Base-by-base conservation (phyloP, 2,113 vertebrate species). In the Rhynchopsitta pachyrhyncha region DNA sequence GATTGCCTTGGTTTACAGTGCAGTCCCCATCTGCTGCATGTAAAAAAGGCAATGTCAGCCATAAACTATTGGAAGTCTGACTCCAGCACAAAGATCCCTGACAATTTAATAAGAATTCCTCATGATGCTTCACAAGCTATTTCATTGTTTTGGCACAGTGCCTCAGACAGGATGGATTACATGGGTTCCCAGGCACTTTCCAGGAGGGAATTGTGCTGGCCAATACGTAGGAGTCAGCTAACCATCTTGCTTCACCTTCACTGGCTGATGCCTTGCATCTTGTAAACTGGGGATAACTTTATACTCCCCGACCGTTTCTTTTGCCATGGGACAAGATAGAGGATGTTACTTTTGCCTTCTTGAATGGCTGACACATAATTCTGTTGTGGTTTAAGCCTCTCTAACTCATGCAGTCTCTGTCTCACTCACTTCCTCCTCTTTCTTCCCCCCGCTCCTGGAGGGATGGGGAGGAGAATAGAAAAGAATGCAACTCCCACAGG, bases 101-200 rank as follows among this genome's bases (percentile, higher is more conserved):
- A 62, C 44, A 87, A 86, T 88, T 91, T 67, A 93, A 90, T 86
- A 41, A 69, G 85, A 76, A 93, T 84, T 86, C 70, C 70, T 55
- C 1, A 19, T 42, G 84, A 23, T 85, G 73, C 62, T 68, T 80
- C 73, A 14, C 60, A 2, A 8, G 73, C 57, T 59, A 62, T 79
- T 86, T 42, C 80, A 11, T 4, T 53, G 46, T 22, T 83, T 53
- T 79, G 92, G 59, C 82, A 41, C 10, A 0, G 4, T 24, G 46
- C 82, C 91, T 76, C 27, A 1, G 82, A 85, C 73, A 79, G 85
- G 85, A 84, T 35, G 69, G 73, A 75, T 78, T 11, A 7, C 67
- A 7, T 0, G 3, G 57, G 46, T 70, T 92, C 57, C 78, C 53
- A 8, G 92, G 74, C 23, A 9, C 68, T 85, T 88, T 53, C 92